A percentile compares a stretch with the other conserved stretches of the same genome.
phyloP scores from a whole-genome alignment of 2,888 invertebrate species.

The Drosophila rellima region DNA sequence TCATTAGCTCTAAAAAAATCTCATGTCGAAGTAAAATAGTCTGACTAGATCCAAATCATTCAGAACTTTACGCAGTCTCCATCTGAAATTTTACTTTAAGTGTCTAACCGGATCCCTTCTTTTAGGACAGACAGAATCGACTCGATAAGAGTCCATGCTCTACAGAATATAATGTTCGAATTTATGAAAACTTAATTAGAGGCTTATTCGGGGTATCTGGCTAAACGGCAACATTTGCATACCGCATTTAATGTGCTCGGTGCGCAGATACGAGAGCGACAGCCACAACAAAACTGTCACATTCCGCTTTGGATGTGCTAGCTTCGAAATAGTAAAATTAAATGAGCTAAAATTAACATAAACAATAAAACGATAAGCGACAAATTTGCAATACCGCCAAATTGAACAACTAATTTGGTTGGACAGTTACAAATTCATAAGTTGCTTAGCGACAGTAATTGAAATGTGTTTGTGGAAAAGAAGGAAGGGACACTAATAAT shows the following conservation, averaged over 20 bases:
- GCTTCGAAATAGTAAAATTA: conserved; percentile 69
- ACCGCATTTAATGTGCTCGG: conserved; percentile 72
- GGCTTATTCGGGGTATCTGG: conserved; percentile 64
- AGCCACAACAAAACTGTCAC: conserved; percentile 52
- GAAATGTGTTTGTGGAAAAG: conserved; percentile 43
- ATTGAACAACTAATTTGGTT: conserved; percentile 71
- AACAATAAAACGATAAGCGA: conserved; percentile 78
- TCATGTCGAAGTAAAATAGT: not conserved
- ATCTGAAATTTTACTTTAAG: conserved; percentile 22
- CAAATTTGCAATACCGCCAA: conserved; percentile 55
- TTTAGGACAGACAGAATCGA: conserved; percentile 28
- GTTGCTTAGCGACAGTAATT: conserved; percentile 57
- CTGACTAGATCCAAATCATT: not conserved
- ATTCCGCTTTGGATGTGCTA: conserved; percentile 16
- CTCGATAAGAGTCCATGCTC: conserved; percentile 51
- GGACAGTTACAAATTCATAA: conserved; percentile 57
- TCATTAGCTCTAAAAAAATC: too few species aligned
- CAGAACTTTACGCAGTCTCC: not conserved
- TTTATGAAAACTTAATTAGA: conserved; percentile 78
- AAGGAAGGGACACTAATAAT: not conserved
- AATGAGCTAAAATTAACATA: conserved; percentile 75
- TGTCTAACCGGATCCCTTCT: conserved; percentile 10
- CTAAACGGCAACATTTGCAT: conserved; percentile 70
- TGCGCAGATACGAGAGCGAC: conserved; percentile 51
- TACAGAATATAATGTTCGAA: conserved; percentile 50